A percentile compares a stretch with the other conserved stretches of the same genome.
These are phyloP conservation scores for Sarcophaga caerulescens DNA, from an alignment of 2,888 invertebrate species.

Conservation along the genomic window DNA sequence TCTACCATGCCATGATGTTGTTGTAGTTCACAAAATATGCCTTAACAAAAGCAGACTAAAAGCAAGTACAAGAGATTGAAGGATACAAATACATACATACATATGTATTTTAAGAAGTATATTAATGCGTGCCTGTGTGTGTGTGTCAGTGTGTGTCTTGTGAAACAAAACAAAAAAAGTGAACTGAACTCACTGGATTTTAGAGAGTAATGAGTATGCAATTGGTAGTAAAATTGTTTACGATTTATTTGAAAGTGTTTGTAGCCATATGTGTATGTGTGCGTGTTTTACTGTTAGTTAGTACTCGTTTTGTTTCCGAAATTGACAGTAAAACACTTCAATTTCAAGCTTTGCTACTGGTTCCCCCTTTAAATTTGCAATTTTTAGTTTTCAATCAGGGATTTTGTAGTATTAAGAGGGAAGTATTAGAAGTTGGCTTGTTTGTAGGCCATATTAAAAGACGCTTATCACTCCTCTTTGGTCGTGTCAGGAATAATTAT, in stretches of 20 bases:
- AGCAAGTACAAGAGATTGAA: conserved; percentile 4
- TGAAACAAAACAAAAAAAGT: background rate
- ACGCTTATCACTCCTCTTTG: too few relatives aligned
- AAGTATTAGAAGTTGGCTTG: too few relatives aligned
- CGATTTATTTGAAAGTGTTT: conserved; percentile 19
- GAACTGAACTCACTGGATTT: conserved; percentile 4
- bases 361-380: too few relatives aligned
- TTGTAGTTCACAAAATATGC: background rate
- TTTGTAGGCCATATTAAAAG: too few relatives aligned
- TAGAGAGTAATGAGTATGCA: conserved; percentile 40
- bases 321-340: conserved; percentile 3
- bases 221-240: conserved; percentile 36
- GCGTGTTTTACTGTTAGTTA: too few relatives aligned
- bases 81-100: conserved; percentile 19
- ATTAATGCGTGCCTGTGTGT: conserved; percentile 1
- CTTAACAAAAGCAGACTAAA: background rate
- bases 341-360: background rate
- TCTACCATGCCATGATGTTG: conserved; percentile 6
- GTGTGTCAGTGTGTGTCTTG: too few relatives aligned
- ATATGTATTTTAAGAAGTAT: conserved; percentile 41
- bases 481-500: too few relatives aligned
- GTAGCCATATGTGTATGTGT: too few relatives aligned
- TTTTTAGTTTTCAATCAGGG: too few relatives aligned
- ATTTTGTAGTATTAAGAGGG: too few relatives aligned
- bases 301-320: background rate